Base-by-base conservation (phyloP, 2,113 vertebrate species). In the Rhynchopsitta pachyrhyncha region DNA sequence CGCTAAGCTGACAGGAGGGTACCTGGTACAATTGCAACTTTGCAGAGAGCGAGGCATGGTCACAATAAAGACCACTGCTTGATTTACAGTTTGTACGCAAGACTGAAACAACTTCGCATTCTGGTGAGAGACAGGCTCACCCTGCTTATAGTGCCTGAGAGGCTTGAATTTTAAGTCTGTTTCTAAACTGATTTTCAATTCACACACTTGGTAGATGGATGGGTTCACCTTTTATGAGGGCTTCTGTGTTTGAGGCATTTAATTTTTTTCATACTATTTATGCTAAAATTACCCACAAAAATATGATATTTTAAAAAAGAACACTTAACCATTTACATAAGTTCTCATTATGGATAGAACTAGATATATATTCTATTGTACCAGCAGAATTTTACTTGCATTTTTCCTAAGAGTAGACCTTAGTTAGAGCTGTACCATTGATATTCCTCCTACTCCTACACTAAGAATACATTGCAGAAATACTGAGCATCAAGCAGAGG, bases 1-100 rank as follows among this genome's bases (percentile, higher is more conserved):
- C 24, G 59, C 3, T 2, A 7, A 49, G 15, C 0, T 5, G 20
- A 7, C 10, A 70, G 24, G 5, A 66, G 0, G 0, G 6, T 5
- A 2, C 9, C 37, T 0, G 0, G 1, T 25, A 20, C 8, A 44
- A 59, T 49, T 31, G 64, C 2, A 70, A 0, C 8, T 81, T 64
- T 57, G 14, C 22, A 24, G 35, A 74, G 33, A 63, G 29, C 2
- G 5, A 3, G 13, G 6, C 6, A 35, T 3, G 7, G 46, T 27
- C 46, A 27, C 4, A 20, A 31, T 67, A 69, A 64, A 73, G 53
- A 28, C 5, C 17, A 52, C 15, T 78, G 8, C 9, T 76, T 79
- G 25, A 68, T 88, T 70, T 92, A 42, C 31, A 37, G 19, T 7
- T 46, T 82, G 37, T 46, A 41, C 3, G 1, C 29, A 55, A 66